Evolutionary conservation across 2,797 vertebrate genomes (phyloP), one percentile per base, ranked within the genome.

Genomic region (Oreochromis mossambicus): DNA sequence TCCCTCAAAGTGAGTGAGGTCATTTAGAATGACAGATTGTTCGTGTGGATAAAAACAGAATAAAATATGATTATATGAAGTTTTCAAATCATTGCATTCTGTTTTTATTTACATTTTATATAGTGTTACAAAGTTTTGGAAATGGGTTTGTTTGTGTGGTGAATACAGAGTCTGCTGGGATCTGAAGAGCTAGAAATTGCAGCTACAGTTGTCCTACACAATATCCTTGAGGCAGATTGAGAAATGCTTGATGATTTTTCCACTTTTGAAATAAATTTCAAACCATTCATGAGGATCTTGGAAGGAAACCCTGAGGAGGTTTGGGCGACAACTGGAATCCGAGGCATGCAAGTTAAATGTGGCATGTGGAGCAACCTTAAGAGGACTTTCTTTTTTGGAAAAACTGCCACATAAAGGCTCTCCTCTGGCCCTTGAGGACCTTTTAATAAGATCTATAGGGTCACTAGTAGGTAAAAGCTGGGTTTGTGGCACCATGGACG

Each of bases 1-100:
- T 89, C 95, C 2, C 87, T 97, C 19, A 95, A 97, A 90, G 97
- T 97, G 8, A 77, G 94, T 46, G n/a, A 75, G 46, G 17, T 75
- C 43, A 52, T 32, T 21, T 50, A 24, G 7, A 43, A 14, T 0
- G 1, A 34, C 77, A 19, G 13, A 4, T 12, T 43, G 36, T n/a
- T 11, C 2, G 2, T 68, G 38, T 26, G n/a, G 21, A 70, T 43
- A 43, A 70, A 70, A 70, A 21, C 1, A 17, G 66, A 70, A 26
- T 46, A 46, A 70, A 70, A 70, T 46, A 26, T 26, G 21, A 26
- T 17, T 29, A 46, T 29, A 43, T 43, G 66, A 46, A 10, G 41
- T 70, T 70, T 46, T 43, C 66, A 70, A 46, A 43, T 17, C 21
- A 70, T 46, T 46, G 38, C 66, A 70, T 70, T 46, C 14, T 70